phyloP scores from a whole-genome alignment of 1,140 invertebrate genomes.

The Temnothorax nylanderi region DNA sequence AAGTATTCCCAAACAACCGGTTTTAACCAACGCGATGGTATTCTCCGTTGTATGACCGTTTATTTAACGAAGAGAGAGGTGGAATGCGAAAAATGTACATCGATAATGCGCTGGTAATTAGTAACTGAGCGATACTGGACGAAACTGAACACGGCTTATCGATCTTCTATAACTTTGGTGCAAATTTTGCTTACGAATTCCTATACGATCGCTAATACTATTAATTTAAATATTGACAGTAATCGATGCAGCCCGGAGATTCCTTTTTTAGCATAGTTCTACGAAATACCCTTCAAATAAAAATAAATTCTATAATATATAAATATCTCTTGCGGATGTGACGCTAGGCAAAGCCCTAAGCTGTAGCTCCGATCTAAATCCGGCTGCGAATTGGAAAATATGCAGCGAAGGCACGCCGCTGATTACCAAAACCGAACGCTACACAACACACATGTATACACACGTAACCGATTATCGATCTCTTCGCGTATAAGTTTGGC shows the following conservation, averaged over 20 bases:
- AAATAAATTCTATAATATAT: neutral
- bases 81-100: slow-evolving; percentile 3
- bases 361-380: neutral
- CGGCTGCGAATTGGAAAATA: slow-evolving; percentile 11
- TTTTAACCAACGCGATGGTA: neutral
- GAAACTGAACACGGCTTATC: neutral
- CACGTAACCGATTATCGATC: slow-evolving; percentile 20
- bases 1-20: neutral
- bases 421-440: slow-evolving; percentile 28
- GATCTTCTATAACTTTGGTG: neutral
- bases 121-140: neutral
- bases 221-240: slow-evolving; percentile 9
- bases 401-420: neutral
- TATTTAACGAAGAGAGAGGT: neutral
- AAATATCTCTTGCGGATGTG: neutral
- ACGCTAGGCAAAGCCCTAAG: neutral
- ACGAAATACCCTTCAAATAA: neutral
- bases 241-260: neutral
- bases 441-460: neutral
- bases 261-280: neutral
- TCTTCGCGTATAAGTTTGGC: slow-evolving; percentile 27
- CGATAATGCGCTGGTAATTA: neutral
- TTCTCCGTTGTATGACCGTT: neutral
- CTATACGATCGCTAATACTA: neutral
- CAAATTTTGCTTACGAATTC: neutral